Evolutionary conservation across 2,797 vertebrate genomes (phyloP), one percentile per base, ranked within the genome.

Genomic region (Rhynchotus rufescens): DNA sequence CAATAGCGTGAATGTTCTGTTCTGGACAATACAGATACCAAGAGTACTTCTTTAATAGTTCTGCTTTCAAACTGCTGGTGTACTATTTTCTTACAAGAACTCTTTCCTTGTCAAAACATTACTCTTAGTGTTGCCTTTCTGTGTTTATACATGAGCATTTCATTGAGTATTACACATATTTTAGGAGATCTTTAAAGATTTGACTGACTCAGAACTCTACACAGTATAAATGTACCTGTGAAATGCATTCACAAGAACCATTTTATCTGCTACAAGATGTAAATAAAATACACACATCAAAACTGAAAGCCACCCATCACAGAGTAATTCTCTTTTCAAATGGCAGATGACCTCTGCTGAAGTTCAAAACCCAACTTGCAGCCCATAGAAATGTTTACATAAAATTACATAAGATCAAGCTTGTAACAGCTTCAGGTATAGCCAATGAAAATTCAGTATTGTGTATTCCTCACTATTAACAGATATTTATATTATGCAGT

Each of bases 241-340:
- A 92, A 88, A 47, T 11, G 32, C 38, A n/a, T 20, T 17, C 51
- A 30, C 73, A 87, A 66, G 59, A 90, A 19, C 15, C 34, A 4
- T 17, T 3, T 38, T 30, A 83, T 30, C 17, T 77, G 34, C 44
- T 10, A 52, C 34, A n/a, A 20, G 32, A 78, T 30, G 7, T 21
- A 25, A 47, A 62, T 23, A 28, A 81, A 40, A n/a, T 2, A 25
- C n/a, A 71, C n/a, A 42, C 25, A 51, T 2, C 3, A 4, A 60
- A 10, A n/a, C 28, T 49, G 15, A 28, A 34, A 68, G 15, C 8
- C 45, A 60, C 10, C 2, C 3, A 1, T 21, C 2, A 1, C 7
- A 83, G 13, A 49, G 25, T 28, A 78, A 40, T 5, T 32, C 59
- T 61, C 44, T 36, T 67, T n/a, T 32, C 22, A n/a, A 56, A 42